Percentiles rank a stretch among this genome's conserved stretches.
phyloP scores from a whole-genome alignment of 2,113 vertebrate species.

The Ia io region DNA sequence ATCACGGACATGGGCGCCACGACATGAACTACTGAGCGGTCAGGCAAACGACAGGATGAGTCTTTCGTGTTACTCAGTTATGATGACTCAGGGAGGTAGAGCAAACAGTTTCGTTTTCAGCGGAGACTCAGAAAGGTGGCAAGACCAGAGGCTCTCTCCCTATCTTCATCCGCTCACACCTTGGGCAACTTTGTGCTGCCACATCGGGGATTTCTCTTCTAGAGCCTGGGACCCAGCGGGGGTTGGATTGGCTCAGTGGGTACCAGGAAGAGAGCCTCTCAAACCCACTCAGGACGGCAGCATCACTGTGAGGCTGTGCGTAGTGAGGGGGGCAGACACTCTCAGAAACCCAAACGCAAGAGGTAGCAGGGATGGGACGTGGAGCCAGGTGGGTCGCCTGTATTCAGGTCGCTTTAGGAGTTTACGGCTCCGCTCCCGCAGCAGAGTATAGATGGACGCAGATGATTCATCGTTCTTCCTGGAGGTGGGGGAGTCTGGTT shows the following conservation, averaged over 20 bases:
- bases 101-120: neutral
- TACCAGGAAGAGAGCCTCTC: neutral
- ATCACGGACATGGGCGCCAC: neutral
- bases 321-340: neutral
- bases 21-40: neutral
- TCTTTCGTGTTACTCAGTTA: neutral
- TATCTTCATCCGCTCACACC: neutral
- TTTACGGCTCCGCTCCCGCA: neutral
- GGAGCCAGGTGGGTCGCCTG: neutral
- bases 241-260: neutral
- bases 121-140: neutral
- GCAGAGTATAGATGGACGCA: neutral
- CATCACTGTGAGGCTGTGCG: fast-evolving
- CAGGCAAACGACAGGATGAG: neutral
- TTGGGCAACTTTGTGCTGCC: neutral
- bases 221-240: neutral
- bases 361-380: neutral
- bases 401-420: neutral
- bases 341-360: neutral
- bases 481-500: neutral
- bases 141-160: neutral
- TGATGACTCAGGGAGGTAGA: neutral
- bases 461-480: neutral
- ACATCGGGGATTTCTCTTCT: neutral
- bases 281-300: neutral